Conservation (phyloP, 1,140 invertebrate genomes). For the Orius laevigatus region DNA sequence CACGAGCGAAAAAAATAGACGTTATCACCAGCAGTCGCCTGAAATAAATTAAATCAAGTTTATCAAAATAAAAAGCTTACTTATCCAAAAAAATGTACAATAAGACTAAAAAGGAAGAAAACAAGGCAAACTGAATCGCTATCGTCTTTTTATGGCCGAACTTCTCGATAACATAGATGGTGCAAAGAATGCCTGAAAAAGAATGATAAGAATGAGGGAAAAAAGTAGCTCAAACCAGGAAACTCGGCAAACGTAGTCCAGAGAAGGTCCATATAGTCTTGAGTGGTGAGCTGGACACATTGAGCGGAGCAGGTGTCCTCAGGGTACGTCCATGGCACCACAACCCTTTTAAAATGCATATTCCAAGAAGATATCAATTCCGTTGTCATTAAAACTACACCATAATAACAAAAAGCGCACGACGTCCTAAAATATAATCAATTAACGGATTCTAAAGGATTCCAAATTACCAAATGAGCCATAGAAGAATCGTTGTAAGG, state of each 20-base stretch:
- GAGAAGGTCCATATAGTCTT: conserved; percentile 81
- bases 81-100: conserved; percentile 58
- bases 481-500: conserved; percentile 69
- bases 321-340: conserved; percentile 17
- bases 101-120: conserved; percentile 63
- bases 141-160: conserved; percentile 86
- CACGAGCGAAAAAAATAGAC: conserved; percentile 75
- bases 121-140: conserved; percentile 81
- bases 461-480: conserved; percentile 60
- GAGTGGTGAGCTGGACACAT: conserved; percentile 59
- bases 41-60: conserved; percentile 22
- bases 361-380: conserved; percentile 58
- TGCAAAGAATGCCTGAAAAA: conserved; percentile 71
- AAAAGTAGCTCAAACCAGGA: conserved; percentile 42
- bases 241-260: conserved; percentile 94
- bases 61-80: conserved; percentile 33
- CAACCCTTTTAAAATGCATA: conserved; percentile 33
- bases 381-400: conserved; percentile 86
- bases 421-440: conserved; percentile 52
- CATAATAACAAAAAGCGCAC: conserved; percentile 92
- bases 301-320: conserved; percentile 43
- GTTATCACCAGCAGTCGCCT: conserved; percentile 66
- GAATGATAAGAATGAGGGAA: conserved; percentile 32
- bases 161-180: conserved; percentile 78
- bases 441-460: neutral